phyloP scores from a whole-genome alignment of 1,140 invertebrate genomes.

The Cyphomyrmex costatus region DNA sequence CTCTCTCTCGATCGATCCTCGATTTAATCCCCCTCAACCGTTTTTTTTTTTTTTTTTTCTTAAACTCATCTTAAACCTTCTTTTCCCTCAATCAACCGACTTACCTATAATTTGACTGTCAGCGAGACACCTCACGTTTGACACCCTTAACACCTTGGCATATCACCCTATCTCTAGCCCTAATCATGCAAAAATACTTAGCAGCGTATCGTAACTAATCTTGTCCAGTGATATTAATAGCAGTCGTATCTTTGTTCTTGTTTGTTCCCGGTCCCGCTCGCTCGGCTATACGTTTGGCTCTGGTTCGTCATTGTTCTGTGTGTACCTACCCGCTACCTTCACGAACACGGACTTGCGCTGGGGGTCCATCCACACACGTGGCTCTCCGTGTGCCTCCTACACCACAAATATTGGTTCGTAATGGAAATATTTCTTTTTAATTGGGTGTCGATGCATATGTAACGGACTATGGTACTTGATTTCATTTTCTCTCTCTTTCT shows the following conservation, averaged over 20 bases:
- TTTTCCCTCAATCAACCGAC: not conserved
- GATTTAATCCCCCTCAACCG: not conserved
- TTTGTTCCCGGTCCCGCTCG: constrained; percentile 88
- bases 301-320: constrained; percentile 88
- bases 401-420: constrained; percentile 87
- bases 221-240: constrained; percentile 87
- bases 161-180: constrained; percentile 68
- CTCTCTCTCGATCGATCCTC: constrained; percentile 30
- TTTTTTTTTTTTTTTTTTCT: too few relatives aligned
- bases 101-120: constrained; percentile 17
- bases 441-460: constrained; percentile 79
- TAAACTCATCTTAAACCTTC: not conserved
- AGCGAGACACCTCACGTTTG: constrained; percentile 66
- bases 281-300: constrained; percentile 86
- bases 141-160: constrained; percentile 59
- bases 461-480: constrained; percentile 80
- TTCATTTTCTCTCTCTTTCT: constrained; percentile 64
- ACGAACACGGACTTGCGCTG: constrained; percentile 87
- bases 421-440: constrained; percentile 85
- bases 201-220: constrained; percentile 85
- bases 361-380: constrained; percentile 86
- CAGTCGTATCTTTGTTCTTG: constrained; percentile 88
- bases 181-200: constrained; percentile 84
- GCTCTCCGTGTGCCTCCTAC: constrained; percentile 86
- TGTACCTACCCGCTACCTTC: constrained; percentile 87